Conservation (phyloP, 2,888 invertebrate genomes). For the Thalpophila matura region DNA sequence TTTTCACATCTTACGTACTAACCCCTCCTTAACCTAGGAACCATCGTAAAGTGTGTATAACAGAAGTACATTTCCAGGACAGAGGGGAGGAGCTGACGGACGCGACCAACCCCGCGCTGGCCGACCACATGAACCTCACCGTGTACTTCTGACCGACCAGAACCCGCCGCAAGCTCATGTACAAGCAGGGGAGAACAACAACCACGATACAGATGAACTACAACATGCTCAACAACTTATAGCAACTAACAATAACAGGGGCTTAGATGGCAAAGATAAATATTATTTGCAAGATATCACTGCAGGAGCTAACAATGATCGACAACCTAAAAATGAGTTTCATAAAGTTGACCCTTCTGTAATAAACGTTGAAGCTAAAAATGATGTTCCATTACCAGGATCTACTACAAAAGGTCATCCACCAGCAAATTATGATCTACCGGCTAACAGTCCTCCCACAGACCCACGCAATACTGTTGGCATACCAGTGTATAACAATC, state of each 20-base stretch:
- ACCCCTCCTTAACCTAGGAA: constrained; percentile 17
- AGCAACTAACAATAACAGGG: not conserved
- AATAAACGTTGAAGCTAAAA: constrained; percentile 8
- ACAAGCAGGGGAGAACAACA: not conserved
- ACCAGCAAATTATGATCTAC: constrained; percentile 18
- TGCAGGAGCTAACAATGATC: not conserved
- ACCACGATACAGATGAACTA: not conserved
- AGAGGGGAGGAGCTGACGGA: constrained; percentile 77
- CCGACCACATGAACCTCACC: constrained; percentile 92
- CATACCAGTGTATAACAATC: constrained; percentile 54
- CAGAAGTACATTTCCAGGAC: constrained; percentile 74
- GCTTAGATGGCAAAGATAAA: not conserved
- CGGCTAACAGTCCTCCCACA: constrained; percentile 10
- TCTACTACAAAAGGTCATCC: constrained; percentile 7
- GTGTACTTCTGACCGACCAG: constrained; percentile 91
- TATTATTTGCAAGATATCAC: not conserved
- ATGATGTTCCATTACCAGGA: constrained; percentile 34
- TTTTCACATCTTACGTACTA: constrained; percentile 35
- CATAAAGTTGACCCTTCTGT: not conserved
- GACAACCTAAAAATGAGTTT: not conserved
- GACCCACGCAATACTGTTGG: constrained; percentile 57
- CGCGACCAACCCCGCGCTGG: constrained; percentile 81
- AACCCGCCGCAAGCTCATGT: constrained; percentile 6
- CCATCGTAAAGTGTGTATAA: constrained; percentile 58
- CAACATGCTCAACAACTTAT: not conserved